Evolutionary conservation across 2,888 invertebrate genomes (phyloP).

Genomic region (Petrolisthes cinctipes): DNA sequence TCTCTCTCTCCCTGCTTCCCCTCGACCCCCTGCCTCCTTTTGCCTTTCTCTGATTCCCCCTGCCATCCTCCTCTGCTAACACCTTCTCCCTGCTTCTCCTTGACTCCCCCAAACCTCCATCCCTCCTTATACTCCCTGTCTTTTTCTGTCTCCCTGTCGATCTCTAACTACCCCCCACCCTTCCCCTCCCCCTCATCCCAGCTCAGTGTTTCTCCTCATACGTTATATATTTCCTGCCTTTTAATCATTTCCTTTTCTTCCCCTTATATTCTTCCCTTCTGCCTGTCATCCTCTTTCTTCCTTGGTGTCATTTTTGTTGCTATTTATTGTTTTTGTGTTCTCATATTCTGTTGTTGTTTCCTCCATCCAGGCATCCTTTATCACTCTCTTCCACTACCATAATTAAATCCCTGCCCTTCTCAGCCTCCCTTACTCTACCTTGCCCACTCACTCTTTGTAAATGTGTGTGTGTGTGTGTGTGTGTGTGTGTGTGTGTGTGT

Average conservation of each 20-base stretch:
- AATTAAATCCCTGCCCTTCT: too few relatives aligned
- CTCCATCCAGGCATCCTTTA: background rate
- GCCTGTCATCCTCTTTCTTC: background rate
- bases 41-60: background rate
- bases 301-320: background rate
- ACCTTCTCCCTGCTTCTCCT: background rate
- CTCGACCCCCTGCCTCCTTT: background rate
- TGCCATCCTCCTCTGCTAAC: background rate
- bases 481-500: too few relatives aligned
- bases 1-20: background rate
- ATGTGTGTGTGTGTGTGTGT: too few relatives aligned
- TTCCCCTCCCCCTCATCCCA: too few relatives aligned
- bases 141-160: background rate
- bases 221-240: background rate
- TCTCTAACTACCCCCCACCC: background rate
- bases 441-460: too few relatives aligned
- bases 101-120: background rate
- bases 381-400: too few relatives aligned
- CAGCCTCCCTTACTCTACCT: too few relatives aligned
- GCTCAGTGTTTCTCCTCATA: background rate
- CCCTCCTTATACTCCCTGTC: background rate
- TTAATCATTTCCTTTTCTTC: background rate
- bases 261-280: background rate
- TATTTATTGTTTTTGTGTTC: background rate
- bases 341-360: background rate